These are phyloP conservation scores for Drosophila greeni DNA, from an alignment of 2,888 invertebrate genomes.

Conservation along the genomic window DNA sequence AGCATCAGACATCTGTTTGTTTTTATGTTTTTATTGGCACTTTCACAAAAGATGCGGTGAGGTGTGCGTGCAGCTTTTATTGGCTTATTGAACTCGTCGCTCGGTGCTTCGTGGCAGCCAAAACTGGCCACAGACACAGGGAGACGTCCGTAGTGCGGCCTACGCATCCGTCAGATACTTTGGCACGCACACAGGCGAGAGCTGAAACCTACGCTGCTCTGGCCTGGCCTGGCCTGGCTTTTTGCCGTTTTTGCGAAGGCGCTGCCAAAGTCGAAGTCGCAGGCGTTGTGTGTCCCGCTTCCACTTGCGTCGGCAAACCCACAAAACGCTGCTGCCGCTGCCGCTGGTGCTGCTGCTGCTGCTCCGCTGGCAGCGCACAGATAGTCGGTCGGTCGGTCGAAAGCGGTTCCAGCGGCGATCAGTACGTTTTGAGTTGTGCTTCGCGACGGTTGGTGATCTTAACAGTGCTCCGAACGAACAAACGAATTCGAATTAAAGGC, in stretches of 20 bases:
- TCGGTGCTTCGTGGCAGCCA: slow-evolving; percentile 57
- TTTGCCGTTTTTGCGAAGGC: slow-evolving; percentile 63
- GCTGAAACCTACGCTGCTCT: slow-evolving; percentile 41
- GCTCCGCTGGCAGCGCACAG: slow-evolving; percentile 55
- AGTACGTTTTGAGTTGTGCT: slow-evolving; percentile 77
- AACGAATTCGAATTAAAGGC: slow-evolving; percentile 18
- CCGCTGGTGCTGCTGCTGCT: slow-evolving; percentile 43
- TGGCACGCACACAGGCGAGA: slow-evolving; percentile 35
- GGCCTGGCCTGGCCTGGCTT: slow-evolving; percentile 25
- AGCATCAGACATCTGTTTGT: slow-evolving; percentile 65
- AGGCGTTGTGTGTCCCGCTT: slow-evolving; percentile 54
- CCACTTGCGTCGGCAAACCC: slow-evolving; percentile 46
- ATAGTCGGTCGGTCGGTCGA: slow-evolving; percentile 54
- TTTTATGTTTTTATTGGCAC: slow-evolving; percentile 41
- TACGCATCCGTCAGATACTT: slow-evolving; percentile 55
- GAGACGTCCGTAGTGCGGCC: slow-evolving; percentile 35
- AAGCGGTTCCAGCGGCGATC: slow-evolving; percentile 74
- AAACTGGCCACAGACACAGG: slow-evolving; percentile 26
- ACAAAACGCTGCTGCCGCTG: slow-evolving; percentile 46
- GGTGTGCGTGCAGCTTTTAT: slow-evolving; percentile 48
- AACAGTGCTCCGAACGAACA: slow-evolving; percentile 51
- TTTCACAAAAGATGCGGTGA: slow-evolving; percentile 56
- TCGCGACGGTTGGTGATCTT: slow-evolving; percentile 75
- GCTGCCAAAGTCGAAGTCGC: slow-evolving; percentile 23
- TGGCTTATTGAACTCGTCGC: slow-evolving; percentile 65